Percentiles rank a stretch among this genome's conserved stretches.
Evolutionary conservation across 2,797 vertebrate genomes (phyloP).

Genomic region (Potorous gilbertii): DNA sequence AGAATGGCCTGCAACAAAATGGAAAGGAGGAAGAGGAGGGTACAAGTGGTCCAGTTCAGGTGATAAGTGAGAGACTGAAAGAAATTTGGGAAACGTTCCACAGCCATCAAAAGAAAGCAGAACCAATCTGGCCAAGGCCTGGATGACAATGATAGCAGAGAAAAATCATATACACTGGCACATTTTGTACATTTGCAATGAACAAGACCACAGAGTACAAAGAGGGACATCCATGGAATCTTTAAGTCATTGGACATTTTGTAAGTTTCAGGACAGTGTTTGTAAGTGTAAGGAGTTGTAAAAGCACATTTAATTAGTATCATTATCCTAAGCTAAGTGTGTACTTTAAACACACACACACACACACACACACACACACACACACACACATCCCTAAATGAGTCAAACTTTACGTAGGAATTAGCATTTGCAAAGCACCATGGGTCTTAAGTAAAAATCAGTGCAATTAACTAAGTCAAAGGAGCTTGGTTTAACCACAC

Average conservation of each 20-base stretch:
- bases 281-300: neutral
- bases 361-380: too few species aligned
- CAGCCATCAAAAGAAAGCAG: neutral
- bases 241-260: neutral
- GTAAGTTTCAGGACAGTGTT: neutral
- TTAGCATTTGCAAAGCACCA: constrained; percentile 39
- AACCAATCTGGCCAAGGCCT: neutral
- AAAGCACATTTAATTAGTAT: neutral
- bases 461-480: constrained; percentile 8
- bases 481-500: neutral
- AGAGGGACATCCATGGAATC: neutral
- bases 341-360: neutral
- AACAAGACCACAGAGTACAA: neutral
- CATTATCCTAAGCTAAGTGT: neutral
- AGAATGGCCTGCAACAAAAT: neutral
- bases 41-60: neutral
- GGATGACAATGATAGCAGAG: too few species aligned
- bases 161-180: neutral
- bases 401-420: constrained; percentile 49
- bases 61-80: neutral
- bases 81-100: neutral
- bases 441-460: constrained; percentile 39
- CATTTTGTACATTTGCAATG: neutral
- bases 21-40: neutral
- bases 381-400: neutral